These are phyloP conservation scores for Palaemon carinicauda DNA, from an alignment of 1,140 invertebrate species.

Conservation along the genomic window DNA sequence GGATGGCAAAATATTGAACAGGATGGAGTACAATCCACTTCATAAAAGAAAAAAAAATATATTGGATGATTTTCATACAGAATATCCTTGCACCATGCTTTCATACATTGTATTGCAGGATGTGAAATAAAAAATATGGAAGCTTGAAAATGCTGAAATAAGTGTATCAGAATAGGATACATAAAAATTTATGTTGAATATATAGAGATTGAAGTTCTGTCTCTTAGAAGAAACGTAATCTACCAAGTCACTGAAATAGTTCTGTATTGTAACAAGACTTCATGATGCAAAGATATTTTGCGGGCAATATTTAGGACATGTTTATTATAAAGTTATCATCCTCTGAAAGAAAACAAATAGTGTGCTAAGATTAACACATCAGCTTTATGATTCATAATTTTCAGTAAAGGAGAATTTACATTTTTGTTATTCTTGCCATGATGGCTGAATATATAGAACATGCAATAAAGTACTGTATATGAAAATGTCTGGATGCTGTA, in stretches of 20 bases:
- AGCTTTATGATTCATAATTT: too few species aligned
- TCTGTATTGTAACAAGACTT: not conserved
- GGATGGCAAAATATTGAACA: conserved; percentile 20
- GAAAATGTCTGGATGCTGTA: not conserved
- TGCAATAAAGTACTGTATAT: not conserved
- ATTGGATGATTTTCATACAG: conserved; percentile 6
- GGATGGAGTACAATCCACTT: conserved; percentile 20
- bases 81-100: conserved; percentile 35
- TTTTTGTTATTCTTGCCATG: too few species aligned
- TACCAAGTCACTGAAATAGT: too few species aligned
- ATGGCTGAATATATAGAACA: not conserved
- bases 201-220: too few species aligned
- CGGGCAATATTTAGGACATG: not conserved
- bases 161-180: too few species aligned
- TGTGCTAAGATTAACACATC: not conserved
- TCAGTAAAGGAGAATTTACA: too few species aligned
- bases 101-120: not conserved
- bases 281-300: conserved; percentile 42
- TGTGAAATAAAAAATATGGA: not conserved
- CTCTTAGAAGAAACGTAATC: too few species aligned
- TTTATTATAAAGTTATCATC: not conserved
- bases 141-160: too few species aligned
- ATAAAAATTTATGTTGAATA: too few species aligned
- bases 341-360: not conserved
- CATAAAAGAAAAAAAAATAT: conserved; percentile 4